phyloP scores from a whole-genome alignment of 2,113 vertebrate genomes.

The Heteronetta atricapilla region DNA sequence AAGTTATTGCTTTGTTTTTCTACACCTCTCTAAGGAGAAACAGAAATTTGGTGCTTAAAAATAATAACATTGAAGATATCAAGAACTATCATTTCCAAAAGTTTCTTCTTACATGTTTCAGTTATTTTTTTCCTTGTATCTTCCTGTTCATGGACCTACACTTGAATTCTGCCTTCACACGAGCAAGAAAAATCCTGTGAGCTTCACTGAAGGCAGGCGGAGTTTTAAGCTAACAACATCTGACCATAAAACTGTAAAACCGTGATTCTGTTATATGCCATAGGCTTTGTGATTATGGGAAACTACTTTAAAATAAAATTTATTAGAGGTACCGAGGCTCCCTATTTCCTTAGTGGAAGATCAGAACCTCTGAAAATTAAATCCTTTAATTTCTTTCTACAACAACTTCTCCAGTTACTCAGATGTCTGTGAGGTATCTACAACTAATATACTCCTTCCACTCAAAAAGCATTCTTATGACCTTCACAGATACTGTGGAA shows the following conservation, averaged over 20 bases:
- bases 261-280: neutral
- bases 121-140: neutral
- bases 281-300: fast-evolving
- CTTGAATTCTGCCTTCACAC: neutral
- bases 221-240: neutral
- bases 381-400: neutral
- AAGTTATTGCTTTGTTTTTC: neutral
- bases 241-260: neutral
- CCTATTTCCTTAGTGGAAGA: neutral
- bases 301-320: neutral
- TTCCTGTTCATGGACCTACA: neutral
- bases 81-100: neutral
- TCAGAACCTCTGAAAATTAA: neutral
- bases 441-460: neutral
- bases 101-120: neutral
- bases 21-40: neutral
- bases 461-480: neutral
- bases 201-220: neutral
- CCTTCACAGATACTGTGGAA: neutral
- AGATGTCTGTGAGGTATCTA: neutral
- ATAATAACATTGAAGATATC: neutral
- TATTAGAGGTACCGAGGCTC: neutral
- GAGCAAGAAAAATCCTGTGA: neutral
- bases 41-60: neutral
- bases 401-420: neutral